Conservation (phyloP, 2,797 vertebrate species). For the Heliangelus exortis region DNA sequence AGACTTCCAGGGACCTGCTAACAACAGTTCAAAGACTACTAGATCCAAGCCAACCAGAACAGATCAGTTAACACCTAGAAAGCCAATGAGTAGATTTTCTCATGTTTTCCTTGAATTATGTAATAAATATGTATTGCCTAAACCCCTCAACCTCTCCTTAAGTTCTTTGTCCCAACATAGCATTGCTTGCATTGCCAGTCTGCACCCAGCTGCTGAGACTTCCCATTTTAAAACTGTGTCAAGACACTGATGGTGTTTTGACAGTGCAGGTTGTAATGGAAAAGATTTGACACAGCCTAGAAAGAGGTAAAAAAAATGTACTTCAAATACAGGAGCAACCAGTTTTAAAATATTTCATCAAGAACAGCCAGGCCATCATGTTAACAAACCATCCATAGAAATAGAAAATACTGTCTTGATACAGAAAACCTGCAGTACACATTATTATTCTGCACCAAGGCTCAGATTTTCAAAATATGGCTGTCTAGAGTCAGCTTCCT, state of each 20-base stretch:
- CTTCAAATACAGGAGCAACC: background rate
- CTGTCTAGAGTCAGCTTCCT: background rate
- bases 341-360: background rate
- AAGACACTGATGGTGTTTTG: constrained; percentile 53
- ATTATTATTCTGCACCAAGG: background rate
- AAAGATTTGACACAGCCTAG: constrained; percentile 25
- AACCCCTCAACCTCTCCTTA: background rate
- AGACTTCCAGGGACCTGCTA: background rate
- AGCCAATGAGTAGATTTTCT: background rate
- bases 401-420: background rate
- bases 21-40: background rate
- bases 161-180: constrained; percentile 14
- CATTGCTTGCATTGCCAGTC: background rate
- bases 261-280: constrained; percentile 34
- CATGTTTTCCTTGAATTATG: background rate
- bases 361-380: background rate
- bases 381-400: background rate
- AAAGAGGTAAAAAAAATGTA: background rate
- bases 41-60: background rate
- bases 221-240: constrained; percentile 53
- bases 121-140: background rate
- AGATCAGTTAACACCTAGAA: background rate
- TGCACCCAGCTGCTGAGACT: constrained; percentile 22
- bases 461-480: background rate
- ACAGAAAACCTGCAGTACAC: background rate